Conservation (phyloP, 2,888 invertebrate species). For the Pheosia tremula region DNA sequence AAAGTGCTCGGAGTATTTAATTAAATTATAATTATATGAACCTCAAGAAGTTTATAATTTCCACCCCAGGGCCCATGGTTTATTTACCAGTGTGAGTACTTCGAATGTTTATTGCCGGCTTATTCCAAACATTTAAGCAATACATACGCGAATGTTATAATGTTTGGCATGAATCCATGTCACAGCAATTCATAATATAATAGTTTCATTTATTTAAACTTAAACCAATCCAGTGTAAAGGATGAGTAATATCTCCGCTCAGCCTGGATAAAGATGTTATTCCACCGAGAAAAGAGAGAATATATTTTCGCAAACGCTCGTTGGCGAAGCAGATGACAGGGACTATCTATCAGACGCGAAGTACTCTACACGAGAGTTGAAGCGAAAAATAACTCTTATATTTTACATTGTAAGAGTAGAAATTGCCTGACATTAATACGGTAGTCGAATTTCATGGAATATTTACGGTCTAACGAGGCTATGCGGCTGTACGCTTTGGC, state of each 20-base stretch:
- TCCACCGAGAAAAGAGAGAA: conserved; percentile 45
- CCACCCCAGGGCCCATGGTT: too few relatives aligned
- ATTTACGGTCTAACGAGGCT: conserved; percentile 41
- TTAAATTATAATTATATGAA: too few relatives aligned
- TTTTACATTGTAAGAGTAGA: conserved; percentile 28
- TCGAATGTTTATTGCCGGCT: conserved; percentile 7
- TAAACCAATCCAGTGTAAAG: conserved; percentile 45
- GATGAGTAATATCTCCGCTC: conserved; percentile 58
- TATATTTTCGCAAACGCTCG: conserved; percentile 61
- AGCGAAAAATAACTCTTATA: conserved; percentile 45
- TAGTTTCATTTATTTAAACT: conserved; percentile 50
- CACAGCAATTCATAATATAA: conserved; percentile 44
- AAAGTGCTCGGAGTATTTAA: too few relatives aligned
- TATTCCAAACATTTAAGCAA: conserved; percentile 18
- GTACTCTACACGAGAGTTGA: conserved; percentile 29
- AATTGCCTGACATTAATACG: conserved; percentile 31
- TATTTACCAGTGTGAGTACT: too few relatives aligned
- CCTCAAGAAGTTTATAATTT: too few relatives aligned
- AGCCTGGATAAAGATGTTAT: conserved; percentile 62
- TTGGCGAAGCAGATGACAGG: conserved; percentile 57
- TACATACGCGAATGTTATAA: conserved; percentile 25
- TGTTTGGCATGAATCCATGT: conserved; percentile 61
- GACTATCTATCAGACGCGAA: conserved; percentile 55
- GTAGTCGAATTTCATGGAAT: conserved; percentile 41
- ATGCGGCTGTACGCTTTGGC: conserved; percentile 37